Conservation (phyloP, 2,888 invertebrate species). For the Synergus japonicus region DNA sequence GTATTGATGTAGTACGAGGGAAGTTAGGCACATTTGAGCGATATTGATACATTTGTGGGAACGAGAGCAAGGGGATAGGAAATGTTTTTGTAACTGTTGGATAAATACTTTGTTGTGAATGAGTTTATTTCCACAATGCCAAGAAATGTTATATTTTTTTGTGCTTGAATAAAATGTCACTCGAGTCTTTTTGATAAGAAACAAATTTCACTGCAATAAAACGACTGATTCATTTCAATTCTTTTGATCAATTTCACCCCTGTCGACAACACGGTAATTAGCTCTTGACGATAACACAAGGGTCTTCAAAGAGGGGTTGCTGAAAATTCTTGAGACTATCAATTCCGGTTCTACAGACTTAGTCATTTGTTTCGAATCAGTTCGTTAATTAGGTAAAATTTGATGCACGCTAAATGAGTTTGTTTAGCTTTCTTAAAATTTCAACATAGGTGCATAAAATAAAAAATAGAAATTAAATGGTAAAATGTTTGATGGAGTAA, state of each 20-base stretch:
- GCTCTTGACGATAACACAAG: conserved; percentile 19
- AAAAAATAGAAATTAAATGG: background rate
- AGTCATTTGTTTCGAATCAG: conserved; percentile 2
- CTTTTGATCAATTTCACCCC: conserved; percentile 37
- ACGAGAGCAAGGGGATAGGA: background rate
- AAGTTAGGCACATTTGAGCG: background rate
- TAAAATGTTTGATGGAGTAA: background rate
- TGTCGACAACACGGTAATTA: conserved; percentile 35
- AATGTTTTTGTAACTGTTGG: background rate
- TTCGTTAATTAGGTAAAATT: background rate
- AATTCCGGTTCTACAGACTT: background rate
- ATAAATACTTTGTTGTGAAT: background rate
- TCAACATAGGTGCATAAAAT: no score
- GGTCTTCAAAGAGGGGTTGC: conserved; percentile 26
- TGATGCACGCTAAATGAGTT: background rate
- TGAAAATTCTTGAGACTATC: conserved; percentile 35
- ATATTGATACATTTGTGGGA: background rate
- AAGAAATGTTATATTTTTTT: no score
- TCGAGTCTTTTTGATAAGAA: background rate
- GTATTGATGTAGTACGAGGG: background rate
- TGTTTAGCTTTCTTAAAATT: no score
- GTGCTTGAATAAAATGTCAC: no score
- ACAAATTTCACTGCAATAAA: conserved; percentile 22
- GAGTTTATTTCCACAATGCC: no score
- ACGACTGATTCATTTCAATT: conserved; percentile 25